Conservation (phyloP, 37 sponge, comb jelly and placozoan genomes). For the Ephydatia muelleri region DNA sequence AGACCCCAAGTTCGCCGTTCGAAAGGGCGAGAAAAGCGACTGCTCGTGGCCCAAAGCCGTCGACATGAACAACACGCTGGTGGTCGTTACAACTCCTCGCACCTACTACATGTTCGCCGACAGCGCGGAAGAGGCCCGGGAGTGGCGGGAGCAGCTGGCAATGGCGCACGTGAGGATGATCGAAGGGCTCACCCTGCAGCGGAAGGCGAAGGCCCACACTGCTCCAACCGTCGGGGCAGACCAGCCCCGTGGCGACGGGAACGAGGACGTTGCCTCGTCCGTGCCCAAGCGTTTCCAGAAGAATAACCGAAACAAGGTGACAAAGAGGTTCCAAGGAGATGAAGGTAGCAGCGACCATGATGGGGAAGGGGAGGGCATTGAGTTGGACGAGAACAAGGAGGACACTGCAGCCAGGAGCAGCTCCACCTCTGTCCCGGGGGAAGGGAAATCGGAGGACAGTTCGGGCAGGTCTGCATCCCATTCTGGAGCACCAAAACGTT, state of each 20-base stretch:
- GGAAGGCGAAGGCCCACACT: background rate
- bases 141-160: constrained; percentile 53
- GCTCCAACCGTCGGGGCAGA: background rate
- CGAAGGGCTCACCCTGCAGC: background rate
- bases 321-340: background rate
- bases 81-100: constrained; percentile 39
- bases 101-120: constrained; percentile 60
- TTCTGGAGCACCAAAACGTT: background rate
- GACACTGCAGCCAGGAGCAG: background rate
- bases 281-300: background rate
- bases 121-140: constrained; percentile 37
- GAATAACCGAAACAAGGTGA: background rate
- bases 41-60: constrained; percentile 58
- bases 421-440: background rate
- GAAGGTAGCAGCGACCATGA: background rate
- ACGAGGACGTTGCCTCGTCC: too few relatives aligned
- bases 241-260: too few relatives aligned
- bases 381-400: background rate
- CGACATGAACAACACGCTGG: constrained; percentile 35
- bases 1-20: constrained; percentile 41
- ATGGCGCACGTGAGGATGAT: constrained; percentile 1
- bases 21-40: constrained; percentile 37
- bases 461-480: background rate
- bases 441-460: background rate
- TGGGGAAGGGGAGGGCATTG: background rate